phyloP scores from a whole-genome alignment of 2,888 invertebrate species.

The Agapostemon virescens region DNA sequence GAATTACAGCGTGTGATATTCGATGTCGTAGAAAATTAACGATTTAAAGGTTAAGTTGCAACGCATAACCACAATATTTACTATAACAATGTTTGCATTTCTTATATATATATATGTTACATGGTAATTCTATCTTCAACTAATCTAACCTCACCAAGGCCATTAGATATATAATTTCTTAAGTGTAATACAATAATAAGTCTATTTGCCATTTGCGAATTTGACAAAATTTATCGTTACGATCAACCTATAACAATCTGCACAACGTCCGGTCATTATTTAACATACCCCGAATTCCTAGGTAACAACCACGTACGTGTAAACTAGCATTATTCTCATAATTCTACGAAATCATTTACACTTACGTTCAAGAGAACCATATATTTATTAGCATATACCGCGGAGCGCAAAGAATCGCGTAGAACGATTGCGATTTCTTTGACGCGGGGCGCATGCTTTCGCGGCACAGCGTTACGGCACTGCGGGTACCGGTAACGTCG shows the following conservation, averaged over 20 bases:
- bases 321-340: no score
- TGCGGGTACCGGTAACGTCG: conserved; percentile 74
- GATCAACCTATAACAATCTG: not conserved
- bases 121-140: not conserved
- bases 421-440: not conserved
- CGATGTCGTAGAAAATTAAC: not conserved
- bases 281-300: not conserved
- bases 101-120: not conserved
- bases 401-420: not conserved
- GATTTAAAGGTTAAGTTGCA: not conserved
- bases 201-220: no score
- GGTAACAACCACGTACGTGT: no score
- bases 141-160: no score
- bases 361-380: not conserved
- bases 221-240: no score
- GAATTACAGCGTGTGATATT: not conserved
- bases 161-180: no score
- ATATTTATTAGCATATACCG: no score
- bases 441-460: conserved; percentile 17
- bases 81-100: not conserved
- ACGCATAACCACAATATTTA: not conserved
- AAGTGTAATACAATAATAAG: no score
- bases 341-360: not conserved
- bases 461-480: conserved; percentile 58
- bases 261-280: not conserved